Base-by-base conservation (phyloP, 2,113 vertebrate genomes). In the Machaerirhynchus nigripectus region DNA sequence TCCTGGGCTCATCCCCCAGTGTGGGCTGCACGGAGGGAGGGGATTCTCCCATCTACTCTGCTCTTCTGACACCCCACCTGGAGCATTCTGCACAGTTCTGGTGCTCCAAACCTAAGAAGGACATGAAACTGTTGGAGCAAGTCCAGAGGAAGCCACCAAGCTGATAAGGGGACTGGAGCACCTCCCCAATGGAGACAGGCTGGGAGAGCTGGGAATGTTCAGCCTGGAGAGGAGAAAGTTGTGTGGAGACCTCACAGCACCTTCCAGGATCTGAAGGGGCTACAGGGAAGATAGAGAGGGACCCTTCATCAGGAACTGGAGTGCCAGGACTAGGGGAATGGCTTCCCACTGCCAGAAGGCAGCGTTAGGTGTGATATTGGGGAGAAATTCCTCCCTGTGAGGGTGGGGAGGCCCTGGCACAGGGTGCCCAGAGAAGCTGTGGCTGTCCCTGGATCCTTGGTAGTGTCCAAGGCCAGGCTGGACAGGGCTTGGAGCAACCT, bases 331-430 rank as follows among this genome's bases (percentile, higher is more conserved):
- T 49, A 55, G 63, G 30, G 11, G 20, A 84, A 49, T 23, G 47
- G 30, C 24, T 69, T 40, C 53, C 11, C 20, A 53, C 20, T 53
- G n/a, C 16, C 61, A 68, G 26, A 83, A n/a, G 30, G 21, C 16
- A 30, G 53, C 0, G 0, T 13, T 15, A 53, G 20, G 8, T 60
- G 33, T 10, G 18, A 77, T 69, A 35, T 5, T 40, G 22, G 31
- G 26, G 11, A 77, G 31, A 10, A 63, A 49, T 49, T 42, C 15
- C 16, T 50, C 22, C 40, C 42, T 63, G 15, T 11, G 63, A 76
- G 3, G 17, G 14, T 55, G 24, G 18, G 0, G 2, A 76, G 18
- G 7, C 1, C 30, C 22, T 77, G 55, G 47, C 47, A 35, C 55
- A 69, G 30, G 21, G 0, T 40, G 8, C 5, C 17, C 14, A 49